Percentiles rank a stretch among this genome's conserved stretches.
These are phyloP conservation scores for Ips typographus DNA, from an alignment of 1,140 invertebrate genomes.

Conservation along the genomic window DNA sequence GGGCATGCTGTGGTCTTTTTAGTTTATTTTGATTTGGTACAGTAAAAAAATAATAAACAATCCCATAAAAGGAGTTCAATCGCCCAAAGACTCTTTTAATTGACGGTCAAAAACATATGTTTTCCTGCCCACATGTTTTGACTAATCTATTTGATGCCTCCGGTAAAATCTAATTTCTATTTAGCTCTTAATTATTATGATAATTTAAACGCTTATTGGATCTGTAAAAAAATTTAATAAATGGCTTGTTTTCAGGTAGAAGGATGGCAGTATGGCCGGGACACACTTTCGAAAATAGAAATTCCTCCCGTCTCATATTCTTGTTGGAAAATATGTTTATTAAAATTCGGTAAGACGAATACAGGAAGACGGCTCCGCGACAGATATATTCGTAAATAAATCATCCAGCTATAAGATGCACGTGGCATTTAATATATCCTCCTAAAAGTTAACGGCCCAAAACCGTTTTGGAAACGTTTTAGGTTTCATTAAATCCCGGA, in stretches of 20 bases:
- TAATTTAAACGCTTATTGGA: conserved; percentile 16
- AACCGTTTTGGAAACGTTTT: conserved; percentile 10
- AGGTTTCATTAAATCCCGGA: conserved; percentile 13
- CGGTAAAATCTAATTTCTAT: conserved; percentile 24
- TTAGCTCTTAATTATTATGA: conserved; percentile 28
- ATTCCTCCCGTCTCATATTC: conserved; percentile 12
- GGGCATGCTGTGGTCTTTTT: background rate
- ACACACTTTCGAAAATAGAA: conserved; percentile 11
- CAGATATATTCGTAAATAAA: conserved; percentile 18
- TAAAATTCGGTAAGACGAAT: conserved; percentile 18
- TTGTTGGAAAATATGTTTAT: conserved; percentile 11
- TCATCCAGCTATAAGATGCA: conserved; percentile 19
- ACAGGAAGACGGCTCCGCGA: conserved; percentile 16
- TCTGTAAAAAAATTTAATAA: background rate
- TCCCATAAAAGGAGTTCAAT: background rate
- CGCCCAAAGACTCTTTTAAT: conserved; percentile 15
- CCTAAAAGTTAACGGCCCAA: conserved; percentile 17
- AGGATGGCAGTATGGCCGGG: background rate
- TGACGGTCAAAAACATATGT: conserved; percentile 20
- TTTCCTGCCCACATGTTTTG: conserved; percentile 25
- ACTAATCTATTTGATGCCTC: conserved; percentile 24
- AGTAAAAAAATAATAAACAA: too few relatives aligned
- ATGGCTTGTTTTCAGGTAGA: conserved; percentile 8
- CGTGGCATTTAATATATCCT: conserved; percentile 22
- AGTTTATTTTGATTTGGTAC: too few relatives aligned